phyloP scores from a whole-genome alignment of 2,113 vertebrate genomes.

The Rhombomys opimus region DNA sequence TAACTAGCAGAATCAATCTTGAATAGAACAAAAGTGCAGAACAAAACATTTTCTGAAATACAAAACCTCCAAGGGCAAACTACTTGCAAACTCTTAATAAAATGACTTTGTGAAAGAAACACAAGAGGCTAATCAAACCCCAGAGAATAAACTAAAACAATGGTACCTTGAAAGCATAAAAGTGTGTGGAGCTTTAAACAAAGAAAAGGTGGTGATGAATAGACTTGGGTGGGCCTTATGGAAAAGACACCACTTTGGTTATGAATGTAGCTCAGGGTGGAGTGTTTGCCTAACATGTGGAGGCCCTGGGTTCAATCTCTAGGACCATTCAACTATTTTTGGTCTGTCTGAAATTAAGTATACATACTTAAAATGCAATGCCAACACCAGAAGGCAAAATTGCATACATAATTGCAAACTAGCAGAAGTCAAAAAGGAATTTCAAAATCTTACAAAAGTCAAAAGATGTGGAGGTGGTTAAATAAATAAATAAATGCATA shows the following conservation, averaged over 20 bases:
- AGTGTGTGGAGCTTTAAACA: neutral
- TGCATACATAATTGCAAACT: too few species aligned
- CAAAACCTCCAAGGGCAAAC: neutral
- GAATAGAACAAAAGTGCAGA: neutral
- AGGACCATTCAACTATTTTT: neutral
- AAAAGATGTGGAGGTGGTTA: neutral
- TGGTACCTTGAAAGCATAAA: neutral
- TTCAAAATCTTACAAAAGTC: neutral
- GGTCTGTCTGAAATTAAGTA: neutral
- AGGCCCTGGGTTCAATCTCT: neutral
- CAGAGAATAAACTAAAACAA: neutral
- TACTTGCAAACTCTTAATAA: neutral
- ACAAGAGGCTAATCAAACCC: neutral
- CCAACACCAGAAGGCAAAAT: neutral
- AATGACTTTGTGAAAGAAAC: neutral
- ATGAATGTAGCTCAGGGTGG: too few species aligned
- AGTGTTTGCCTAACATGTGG: neutral
- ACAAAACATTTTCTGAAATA: slow-evolving; percentile 30
- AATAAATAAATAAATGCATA: too few species aligned
- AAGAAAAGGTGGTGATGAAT: neutral
- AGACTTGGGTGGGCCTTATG: neutral
- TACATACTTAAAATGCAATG: neutral
- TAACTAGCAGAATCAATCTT: neutral
- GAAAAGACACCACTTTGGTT: neutral
- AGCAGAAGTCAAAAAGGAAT: neutral